Conservation (phyloP, 2,888 invertebrate genomes). For the Hydrotaea cyrtoneurina region DNA sequence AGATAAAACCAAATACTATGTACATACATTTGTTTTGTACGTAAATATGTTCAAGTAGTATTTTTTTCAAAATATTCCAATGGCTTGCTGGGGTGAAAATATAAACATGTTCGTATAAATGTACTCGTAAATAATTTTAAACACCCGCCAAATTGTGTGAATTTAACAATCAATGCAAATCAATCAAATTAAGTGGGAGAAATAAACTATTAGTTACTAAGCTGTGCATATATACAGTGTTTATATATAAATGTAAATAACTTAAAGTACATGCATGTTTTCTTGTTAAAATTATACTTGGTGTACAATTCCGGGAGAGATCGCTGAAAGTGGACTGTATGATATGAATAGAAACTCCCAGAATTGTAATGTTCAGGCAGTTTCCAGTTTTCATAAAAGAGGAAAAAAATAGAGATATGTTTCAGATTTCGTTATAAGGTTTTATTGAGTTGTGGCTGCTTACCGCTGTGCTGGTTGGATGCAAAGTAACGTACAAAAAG, state of each 20-base stretch:
- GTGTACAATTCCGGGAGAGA: neutral
- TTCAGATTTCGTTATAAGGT: too few relatives aligned
- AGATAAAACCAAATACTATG: constrained; percentile 32
- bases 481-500: too few relatives aligned
- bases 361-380: too few relatives aligned
- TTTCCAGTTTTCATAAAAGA: too few relatives aligned
- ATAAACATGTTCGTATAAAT: neutral
- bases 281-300: neutral
- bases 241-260: neutral
- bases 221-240: neutral
- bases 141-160: constrained; percentile 7
- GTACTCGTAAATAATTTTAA: neutral
- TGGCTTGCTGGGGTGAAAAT: neutral
- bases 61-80: constrained; percentile 7
- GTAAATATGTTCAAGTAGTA: neutral
- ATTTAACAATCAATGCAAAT: constrained; percentile 26
- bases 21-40: neutral
- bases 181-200: constrained; percentile 21
- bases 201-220: constrained; percentile 1
- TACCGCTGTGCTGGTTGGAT: too few relatives aligned
- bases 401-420: too few relatives aligned
- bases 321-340: neutral
- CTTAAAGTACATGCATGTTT: neutral
- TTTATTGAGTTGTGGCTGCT: too few relatives aligned
- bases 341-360: too few relatives aligned